Evolutionary conservation across 1,140 invertebrate genomes (phyloP), one percentile per base, ranked within the genome.

Genomic region (Drosophila tsacasi): DNA sequence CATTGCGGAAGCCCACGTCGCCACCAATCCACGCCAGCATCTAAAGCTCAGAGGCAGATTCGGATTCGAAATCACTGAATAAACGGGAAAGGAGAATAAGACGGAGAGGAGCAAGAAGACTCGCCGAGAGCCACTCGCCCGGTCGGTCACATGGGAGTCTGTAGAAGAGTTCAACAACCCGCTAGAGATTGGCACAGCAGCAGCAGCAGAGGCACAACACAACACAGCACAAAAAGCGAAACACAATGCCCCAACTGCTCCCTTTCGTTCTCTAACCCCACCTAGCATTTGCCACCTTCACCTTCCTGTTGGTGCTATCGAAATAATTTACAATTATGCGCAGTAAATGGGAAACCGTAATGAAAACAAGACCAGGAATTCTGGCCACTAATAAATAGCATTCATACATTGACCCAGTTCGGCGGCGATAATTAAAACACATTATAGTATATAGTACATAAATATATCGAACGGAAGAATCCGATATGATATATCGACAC

Each of bases 81-180:
- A 32, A 65, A 63, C 63, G 35, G 58, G 35, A 35, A 55, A 35
- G 32, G 39, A 55, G 25, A 60, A 35, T 35, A 55, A 55, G 25
- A 60, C 55, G 62, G 37, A 64, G 35, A 32, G 27, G 37, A 67
- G 46, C 40, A 60, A 54, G 72, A 65, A 62, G 72, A 65, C 62
- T 64, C 81, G 72, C 67, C 65, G 58, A 78, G 76, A 87, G 81
- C 76, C 83, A 87, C 83, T 87, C 81, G 81, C 71, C 76, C 80
- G 84, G 76, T 86, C 83, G 80, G 76, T 86, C 83, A 86, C 83
- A 89, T 66, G 68, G 66, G 35, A 60, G 55, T 66, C 47, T 59
- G 44, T 63, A 30, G 65, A 58, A 59, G 40, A 74, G 82, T 87
- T 86, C 83, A 86, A 86, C 76, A 89, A 86, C 76, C 83, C 77